Base-by-base conservation (phyloP, 2,888 invertebrate genomes). In the Drosophila mimetica region DNA sequence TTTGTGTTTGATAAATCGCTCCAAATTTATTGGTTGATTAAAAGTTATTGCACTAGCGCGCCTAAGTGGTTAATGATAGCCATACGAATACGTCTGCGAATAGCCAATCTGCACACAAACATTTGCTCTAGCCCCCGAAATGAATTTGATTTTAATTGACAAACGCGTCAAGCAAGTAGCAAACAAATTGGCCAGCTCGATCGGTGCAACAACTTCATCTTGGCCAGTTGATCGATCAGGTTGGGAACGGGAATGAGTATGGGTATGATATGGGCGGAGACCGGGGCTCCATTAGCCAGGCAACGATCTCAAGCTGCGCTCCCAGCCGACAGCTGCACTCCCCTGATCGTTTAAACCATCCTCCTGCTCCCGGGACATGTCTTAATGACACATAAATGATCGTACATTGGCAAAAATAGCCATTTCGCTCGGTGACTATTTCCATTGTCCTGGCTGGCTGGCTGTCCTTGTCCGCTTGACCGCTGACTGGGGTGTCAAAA, bases 131-230 rank as follows among this genome's bases (percentile, higher is more conserved):
- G 78, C 81, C 74, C 78, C 74, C 60, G 66, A 79, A 85, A 66
- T 78, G 82, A 87, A 84, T 88, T 85, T 81, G 89, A 85, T 85
- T 88, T 84, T 84, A 84, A 88, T 84, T 84, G 89, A 85, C 89
- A 87, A 88, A 87, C 88, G 81, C 76, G 88, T 85, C 89, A 74
- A 65, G 85, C 88, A 67, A 78, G 85, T 84, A 78, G 69, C 78
- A 60, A 85, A 75, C 85, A 86, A 83, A 86, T 86, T 80, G 83
- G 59, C 71, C 51, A 60, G 69, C 76, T 71, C 58, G 73, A 74
- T 74, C 53, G n/a, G 46, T 48, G 52, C 51, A 50, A 46, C 70
- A 55, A 42, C 66, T 54, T 69, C 55, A 69, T 61, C 72, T 54
- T 57, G 65, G 51, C 42, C 30, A 28, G 61, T 16, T 39, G 57